Percentiles rank a stretch among this genome's conserved stretches.
These are phyloP conservation scores for Ovibos moschatus DNA, from an alignment of 2,113 vertebrate species.

Conservation along the genomic window DNA sequence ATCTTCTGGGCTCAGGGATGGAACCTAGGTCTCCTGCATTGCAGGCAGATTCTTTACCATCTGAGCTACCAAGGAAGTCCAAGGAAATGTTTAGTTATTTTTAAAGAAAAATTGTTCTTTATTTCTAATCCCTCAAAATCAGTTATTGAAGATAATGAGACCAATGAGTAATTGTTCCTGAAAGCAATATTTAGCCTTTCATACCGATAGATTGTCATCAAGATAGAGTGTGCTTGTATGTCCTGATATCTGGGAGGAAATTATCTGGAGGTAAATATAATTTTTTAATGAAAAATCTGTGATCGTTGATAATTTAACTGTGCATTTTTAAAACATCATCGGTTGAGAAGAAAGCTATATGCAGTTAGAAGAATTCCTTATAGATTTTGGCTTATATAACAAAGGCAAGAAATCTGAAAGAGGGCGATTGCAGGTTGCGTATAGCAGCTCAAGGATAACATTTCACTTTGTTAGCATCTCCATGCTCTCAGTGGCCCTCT, in stretches of 20 bases:
- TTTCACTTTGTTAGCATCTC: neutral
- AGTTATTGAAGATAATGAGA: neutral
- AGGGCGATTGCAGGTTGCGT: neutral
- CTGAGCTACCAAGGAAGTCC: neutral
- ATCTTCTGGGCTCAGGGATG: neutral
- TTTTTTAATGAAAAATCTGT: neutral
- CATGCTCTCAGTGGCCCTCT: neutral
- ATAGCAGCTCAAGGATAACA: neutral
- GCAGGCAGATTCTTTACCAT: neutral
- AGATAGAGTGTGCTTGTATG: neutral
- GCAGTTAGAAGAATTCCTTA: neutral
- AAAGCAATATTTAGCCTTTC: constrained; percentile 2
- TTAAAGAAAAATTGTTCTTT: constrained; percentile 12
- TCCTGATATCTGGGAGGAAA: neutral
- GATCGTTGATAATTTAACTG: neutral
- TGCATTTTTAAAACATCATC: neutral
- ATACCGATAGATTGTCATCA: neutral
- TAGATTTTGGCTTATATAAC: neutral
- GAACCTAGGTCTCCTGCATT: neutral
- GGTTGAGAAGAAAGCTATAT: neutral
- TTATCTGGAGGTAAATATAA: neutral
- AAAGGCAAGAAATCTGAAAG: neutral
- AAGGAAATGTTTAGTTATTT: neutral
- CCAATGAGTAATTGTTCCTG: neutral
- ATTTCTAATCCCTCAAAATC: neutral